Percentiles rank a stretch among this genome's conserved stretches.
Conservation (phyloP, 2,113 vertebrate species). For the Eudyptes chrysolophus region DNA sequence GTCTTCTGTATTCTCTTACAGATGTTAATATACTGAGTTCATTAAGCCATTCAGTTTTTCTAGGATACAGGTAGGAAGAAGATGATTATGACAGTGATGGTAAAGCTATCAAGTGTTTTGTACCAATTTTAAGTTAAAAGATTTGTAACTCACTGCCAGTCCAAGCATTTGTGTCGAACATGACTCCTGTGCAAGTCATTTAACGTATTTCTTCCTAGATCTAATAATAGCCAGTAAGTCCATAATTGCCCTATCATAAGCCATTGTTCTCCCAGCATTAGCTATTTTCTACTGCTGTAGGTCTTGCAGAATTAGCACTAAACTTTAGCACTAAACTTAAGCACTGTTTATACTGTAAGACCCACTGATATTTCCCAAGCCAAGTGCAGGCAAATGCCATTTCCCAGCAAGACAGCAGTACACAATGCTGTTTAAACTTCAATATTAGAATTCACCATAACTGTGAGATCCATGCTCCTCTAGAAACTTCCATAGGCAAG, state of each 20-base stretch:
- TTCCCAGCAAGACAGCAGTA: neutral
- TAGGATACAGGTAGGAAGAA: neutral
- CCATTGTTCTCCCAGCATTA: neutral
- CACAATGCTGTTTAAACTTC: neutral
- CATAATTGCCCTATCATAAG: neutral
- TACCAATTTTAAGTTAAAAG: neutral
- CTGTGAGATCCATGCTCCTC: neutral
- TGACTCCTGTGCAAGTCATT: neutral
- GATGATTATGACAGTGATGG: neutral
- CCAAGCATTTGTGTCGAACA: neutral
- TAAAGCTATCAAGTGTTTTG: neutral
- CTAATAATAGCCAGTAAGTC: neutral
- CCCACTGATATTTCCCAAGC: neutral
- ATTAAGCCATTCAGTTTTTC: neutral
- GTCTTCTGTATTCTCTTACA: neutral
- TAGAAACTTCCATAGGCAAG: neutral
- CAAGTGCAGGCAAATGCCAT: neutral
- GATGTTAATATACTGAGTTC: neutral
- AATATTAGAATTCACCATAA: neutral
- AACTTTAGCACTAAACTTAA: neutral
- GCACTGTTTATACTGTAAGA: neutral
- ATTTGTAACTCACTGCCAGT: neutral
- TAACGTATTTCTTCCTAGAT: neutral
- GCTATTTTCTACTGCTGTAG: neutral
- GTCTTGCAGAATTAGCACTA: neutral